phyloP scores from a whole-genome alignment of 2,113 vertebrate genomes.

The Xenopus laevis region DNA sequence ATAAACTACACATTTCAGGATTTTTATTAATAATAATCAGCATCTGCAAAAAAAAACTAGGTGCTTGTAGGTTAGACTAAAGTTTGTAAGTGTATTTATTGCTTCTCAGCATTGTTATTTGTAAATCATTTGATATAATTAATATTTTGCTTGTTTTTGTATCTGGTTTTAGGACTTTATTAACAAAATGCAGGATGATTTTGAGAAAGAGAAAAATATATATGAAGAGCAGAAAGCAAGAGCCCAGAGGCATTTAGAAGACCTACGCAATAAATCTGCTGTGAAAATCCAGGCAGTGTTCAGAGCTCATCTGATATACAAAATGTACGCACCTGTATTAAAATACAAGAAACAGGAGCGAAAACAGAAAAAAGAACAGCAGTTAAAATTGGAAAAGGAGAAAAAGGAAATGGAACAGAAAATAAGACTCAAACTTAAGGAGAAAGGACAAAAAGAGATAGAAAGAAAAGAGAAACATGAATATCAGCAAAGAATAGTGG shows the following conservation, averaged over 20 bases:
- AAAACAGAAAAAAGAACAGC: constrained; percentile 54
- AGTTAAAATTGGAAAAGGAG: constrained; percentile 50
- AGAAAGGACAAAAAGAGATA: constrained; percentile 52
- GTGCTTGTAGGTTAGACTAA: too few species aligned
- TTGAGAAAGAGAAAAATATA: constrained; percentile 68
- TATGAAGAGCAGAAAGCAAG: constrained; percentile 67
- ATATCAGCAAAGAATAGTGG: constrained; percentile 38
- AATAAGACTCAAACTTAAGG: constrained; percentile 50
- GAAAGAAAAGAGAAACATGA: constrained; percentile 41
- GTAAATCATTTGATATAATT: too few species aligned
- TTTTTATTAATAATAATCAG: too few species aligned
- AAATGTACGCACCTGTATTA: constrained; percentile 59
- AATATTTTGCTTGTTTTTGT: neutral
- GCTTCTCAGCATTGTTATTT: too few species aligned
- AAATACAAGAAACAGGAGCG: constrained; percentile 56
- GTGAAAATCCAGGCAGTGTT: constrained; percentile 71
- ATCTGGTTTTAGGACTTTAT: constrained; percentile 68
- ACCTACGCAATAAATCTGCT: constrained; percentile 60
- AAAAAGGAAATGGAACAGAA: constrained; percentile 57
- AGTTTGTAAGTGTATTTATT: too few species aligned
- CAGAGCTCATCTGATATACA: constrained; percentile 58
- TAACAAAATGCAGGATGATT: constrained; percentile 64
- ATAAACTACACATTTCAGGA: too few species aligned
- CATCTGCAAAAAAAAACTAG: too few species aligned
- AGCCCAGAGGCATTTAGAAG: constrained; percentile 51